phyloP scores from a whole-genome alignment of 2,888 invertebrate genomes.

The Sphecodes monilicornis region DNA sequence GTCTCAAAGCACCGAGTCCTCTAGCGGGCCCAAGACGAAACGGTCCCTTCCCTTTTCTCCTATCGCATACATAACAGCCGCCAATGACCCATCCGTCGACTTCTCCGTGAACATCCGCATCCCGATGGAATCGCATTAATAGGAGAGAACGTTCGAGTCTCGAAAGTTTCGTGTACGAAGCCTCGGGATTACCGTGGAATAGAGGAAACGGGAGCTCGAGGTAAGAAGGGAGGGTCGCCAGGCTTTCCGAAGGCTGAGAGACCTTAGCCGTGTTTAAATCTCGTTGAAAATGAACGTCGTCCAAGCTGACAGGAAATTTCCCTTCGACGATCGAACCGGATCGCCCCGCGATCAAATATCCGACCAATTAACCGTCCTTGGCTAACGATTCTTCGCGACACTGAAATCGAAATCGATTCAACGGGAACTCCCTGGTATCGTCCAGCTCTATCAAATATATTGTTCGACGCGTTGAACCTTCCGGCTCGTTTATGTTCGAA shows the following conservation, averaged over 20 bases:
- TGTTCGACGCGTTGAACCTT: neutral
- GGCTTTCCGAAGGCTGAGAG: neutral
- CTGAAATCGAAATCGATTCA: constrained; percentile 12
- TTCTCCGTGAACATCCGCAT: neutral
- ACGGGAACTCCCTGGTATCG: neutral
- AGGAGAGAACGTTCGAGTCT: neutral
- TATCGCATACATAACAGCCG: no score
- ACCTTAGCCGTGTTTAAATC: constrained; percentile 41
- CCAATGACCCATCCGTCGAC: neutral
- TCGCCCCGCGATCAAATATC: constrained; percentile 52
- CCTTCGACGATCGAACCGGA: constrained; percentile 54
- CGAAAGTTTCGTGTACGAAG: constrained; percentile 3
- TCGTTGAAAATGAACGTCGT: constrained; percentile 46
- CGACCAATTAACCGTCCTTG: constrained; percentile 46
- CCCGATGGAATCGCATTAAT: constrained; percentile 2
- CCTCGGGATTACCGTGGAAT: neutral
- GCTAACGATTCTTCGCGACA: constrained; percentile 7
- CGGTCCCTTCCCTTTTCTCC: no score
- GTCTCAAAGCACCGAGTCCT: no score
- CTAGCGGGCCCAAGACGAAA: no score
- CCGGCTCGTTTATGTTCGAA: no score
- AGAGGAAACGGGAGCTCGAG: neutral
- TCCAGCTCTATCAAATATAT: neutral
- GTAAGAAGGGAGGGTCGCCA: neutral
- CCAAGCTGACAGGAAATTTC: constrained; percentile 46